phyloP scores from a whole-genome alignment of 2,797 vertebrate genomes.

The Xenopus petersii region DNA sequence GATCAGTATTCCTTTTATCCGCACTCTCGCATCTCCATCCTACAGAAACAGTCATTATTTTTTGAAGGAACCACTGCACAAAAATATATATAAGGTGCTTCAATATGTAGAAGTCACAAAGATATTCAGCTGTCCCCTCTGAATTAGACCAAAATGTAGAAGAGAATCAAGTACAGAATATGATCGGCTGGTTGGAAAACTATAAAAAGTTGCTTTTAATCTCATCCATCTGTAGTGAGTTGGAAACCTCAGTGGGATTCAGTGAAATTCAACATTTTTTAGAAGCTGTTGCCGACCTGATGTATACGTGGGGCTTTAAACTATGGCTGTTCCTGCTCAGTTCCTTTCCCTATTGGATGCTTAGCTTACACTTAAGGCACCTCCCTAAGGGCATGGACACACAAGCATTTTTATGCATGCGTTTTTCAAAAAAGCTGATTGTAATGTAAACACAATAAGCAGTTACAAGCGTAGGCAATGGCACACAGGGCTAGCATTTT shows the following conservation, averaged over 20 bases:
- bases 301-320: background rate
- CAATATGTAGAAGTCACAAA: constrained; percentile 9
- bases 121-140: background rate
- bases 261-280: too few relatives aligned
- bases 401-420: too few relatives aligned
- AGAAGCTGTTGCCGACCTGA: background rate
- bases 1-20: constrained; percentile 27
- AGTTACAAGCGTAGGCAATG: too few relatives aligned
- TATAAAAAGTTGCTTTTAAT: background rate
- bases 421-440: too few relatives aligned
- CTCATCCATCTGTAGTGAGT: too few relatives aligned
- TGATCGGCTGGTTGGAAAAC: constrained; percentile 15
- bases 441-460: too few relatives aligned
- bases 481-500: too few relatives aligned
- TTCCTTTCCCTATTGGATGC: too few relatives aligned
- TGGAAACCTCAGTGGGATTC: too few relatives aligned
- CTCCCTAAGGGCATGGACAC: too few relatives aligned
- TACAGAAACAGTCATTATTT: constrained; percentile 33
- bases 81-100: constrained; percentile 8
- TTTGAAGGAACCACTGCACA: background rate
- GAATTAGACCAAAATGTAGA: background rate
- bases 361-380: too few relatives aligned
- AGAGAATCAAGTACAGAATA: background rate
- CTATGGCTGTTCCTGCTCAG: too few relatives aligned
- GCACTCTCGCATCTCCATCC: constrained; percentile 19